A percentile compares a stretch with the other conserved stretches of the same genome.
Evolutionary conservation across 1,140 invertebrate genomes (phyloP).

Genomic region (Procambarus clarkii): DNA sequence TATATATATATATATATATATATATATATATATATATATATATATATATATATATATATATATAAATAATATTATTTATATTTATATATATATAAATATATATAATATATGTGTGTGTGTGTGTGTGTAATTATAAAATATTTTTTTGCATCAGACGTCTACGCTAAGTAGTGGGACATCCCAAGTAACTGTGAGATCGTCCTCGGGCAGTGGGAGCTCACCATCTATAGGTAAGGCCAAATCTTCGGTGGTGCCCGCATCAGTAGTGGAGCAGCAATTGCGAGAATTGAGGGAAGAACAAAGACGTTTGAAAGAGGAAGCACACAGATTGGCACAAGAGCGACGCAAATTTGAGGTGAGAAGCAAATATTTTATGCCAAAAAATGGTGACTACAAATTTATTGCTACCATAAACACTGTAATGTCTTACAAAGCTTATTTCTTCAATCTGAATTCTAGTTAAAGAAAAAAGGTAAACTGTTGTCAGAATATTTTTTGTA

Average conservation of each 20-base stretch:
- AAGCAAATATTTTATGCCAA: not conserved
- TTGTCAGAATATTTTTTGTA: not conserved
- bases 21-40: no score
- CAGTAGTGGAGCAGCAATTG: slow-evolving; percentile 56
- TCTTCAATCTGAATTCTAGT: not conserved
- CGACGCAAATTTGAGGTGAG: slow-evolving; percentile 60
- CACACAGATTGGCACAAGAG: slow-evolving; percentile 46
- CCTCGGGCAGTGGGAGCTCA: slow-evolving; percentile 30
- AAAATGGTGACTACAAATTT: slow-evolving; percentile 2
- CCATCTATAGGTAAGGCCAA: not conserved
- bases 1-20: no score
- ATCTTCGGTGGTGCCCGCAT: not conserved
- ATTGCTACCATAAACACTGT: not conserved
- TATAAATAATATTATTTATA: no score
- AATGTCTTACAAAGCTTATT: not conserved
- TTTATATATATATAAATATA: no score
- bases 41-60: no score
- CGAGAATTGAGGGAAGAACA: slow-evolving; percentile 49
- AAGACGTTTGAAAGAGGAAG: slow-evolving; percentile 48
- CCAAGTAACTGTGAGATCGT: slow-evolving; percentile 55
- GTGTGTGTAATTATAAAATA: not conserved
- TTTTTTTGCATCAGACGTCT: slow-evolving; percentile 13
- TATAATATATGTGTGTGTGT: no score
- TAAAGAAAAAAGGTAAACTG: not conserved
- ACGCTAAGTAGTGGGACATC: slow-evolving; percentile 58